Base-by-base conservation (phyloP, 2,113 vertebrate species). In the Cromileptes altivelis region DNA sequence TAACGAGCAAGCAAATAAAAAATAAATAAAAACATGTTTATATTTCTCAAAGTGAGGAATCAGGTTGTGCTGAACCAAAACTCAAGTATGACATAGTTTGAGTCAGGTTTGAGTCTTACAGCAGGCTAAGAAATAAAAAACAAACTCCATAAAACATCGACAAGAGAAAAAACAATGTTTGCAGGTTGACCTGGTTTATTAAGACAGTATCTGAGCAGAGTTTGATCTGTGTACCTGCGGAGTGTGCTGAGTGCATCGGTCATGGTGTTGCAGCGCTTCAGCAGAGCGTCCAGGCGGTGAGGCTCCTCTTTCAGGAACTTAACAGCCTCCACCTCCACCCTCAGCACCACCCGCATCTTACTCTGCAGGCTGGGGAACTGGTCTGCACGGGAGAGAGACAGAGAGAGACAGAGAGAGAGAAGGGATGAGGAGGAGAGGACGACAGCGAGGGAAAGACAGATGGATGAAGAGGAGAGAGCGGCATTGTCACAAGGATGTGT, bases 261-360 rank as follows among this genome's bases (percentile, higher is more conserved):
- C 94, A 99, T 96, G n/a, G 76, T 95, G 78, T 96, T 97, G 93
- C 98, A 99, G 80, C 98, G 97, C 85, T 98, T 99, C 84, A 99
- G 96, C 50, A 99, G 95, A 1, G 97, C 97, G 0, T 99, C 98
- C 56, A 99, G 96, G 8, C 98, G 96, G 77, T 97, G 97, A 0
- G 98, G 98, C 91, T 99, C 98, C 91, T 99, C 98, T 89, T 99
- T 99, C 86, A 99, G 96, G 94, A 99, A 99, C 86, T 99, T 99
- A 6, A 99, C 98, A 0, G 98, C 98, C 89, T 99, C 98, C 82
- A 99, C 98, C 95, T 99, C 98, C 88, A 99, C 98, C 2, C 98
- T 92, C 77, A 99, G 94, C 89, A 99, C 98, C 58, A 99, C 97
- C 0, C 98, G 96, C 98, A 99, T 99, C 95, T 99, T 99, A 95